These are phyloP conservation scores for Dorcus parallelipipedus DNA, from an alignment of 2,888 invertebrate genomes.

Conservation along the genomic window DNA sequence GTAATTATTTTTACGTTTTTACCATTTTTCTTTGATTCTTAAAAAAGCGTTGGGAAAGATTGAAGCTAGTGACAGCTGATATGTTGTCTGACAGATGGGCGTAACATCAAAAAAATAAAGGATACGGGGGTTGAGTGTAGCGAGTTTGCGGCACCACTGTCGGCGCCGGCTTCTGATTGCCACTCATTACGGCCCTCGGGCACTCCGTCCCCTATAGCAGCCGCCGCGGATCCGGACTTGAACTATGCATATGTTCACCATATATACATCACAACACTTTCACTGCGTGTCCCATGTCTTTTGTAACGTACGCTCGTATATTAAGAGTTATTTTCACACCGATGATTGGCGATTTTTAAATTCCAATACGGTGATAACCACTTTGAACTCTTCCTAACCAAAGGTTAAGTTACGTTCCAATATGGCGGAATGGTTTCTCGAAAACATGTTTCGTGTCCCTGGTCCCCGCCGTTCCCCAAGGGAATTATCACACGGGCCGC, in stretches of 20 bases:
- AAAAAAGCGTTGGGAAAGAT: not conserved
- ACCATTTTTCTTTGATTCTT: constrained; percentile 4
- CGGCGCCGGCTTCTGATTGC: constrained; percentile 65
- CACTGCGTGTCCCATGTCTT: constrained; percentile 35
- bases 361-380: constrained; percentile 35
- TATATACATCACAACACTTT: constrained; percentile 42
- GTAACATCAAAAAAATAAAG: constrained; percentile 55
- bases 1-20: constrained; percentile 9
- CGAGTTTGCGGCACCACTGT: constrained; percentile 58
- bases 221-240: constrained; percentile 53
- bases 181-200: constrained; percentile 60
- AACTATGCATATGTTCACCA: constrained; percentile 47
- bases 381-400: constrained; percentile 43
- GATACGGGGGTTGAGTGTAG: constrained; percentile 56
- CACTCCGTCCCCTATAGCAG: constrained; percentile 58
- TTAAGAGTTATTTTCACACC: constrained; percentile 24
- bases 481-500: constrained; percentile 16
- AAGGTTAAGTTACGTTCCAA: constrained; percentile 50
- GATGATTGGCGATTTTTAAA: constrained; percentile 34
- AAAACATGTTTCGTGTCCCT: constrained; percentile 44
- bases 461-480: constrained; percentile 21
- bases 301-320: constrained; percentile 25
- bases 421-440: constrained; percentile 50
- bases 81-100: constrained; percentile 43
- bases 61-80: constrained; percentile 29